These are phyloP conservation scores for Neelides sp. DNA, from an alignment of 1,140 invertebrate genomes.

Conservation along the genomic window DNA sequence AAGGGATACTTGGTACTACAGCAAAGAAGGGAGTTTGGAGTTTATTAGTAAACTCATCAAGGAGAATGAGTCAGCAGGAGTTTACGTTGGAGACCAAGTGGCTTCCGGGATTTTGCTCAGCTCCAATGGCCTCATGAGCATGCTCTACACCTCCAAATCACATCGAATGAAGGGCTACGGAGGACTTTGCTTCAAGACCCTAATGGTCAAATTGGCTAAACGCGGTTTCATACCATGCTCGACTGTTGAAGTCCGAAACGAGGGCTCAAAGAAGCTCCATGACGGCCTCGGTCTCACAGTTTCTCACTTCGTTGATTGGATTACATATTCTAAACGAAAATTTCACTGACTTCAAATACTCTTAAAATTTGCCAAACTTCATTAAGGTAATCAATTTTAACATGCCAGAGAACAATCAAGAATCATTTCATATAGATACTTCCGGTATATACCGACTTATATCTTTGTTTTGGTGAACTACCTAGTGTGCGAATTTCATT, in stretches of 20 bases:
- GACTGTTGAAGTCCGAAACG: conserved; percentile 14
- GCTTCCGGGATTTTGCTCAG: conserved; percentile 5
- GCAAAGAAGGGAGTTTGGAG: background rate
- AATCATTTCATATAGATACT: no score
- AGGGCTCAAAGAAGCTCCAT: conserved; percentile 13
- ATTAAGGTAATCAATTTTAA: no score
- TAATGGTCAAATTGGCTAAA: conserved; percentile 6
- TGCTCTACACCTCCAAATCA: conserved; percentile 6
- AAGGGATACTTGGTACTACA: conserved; percentile 5
- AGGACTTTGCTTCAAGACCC: conserved; percentile 11
- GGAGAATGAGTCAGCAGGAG: conserved; percentile 16
- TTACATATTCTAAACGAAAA: no score
- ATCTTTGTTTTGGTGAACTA: no score
- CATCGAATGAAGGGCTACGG: conserved; percentile 5
- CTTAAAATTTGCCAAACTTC: no score
- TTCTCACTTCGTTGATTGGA: conserved; percentile 7
- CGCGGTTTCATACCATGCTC: conserved; percentile 12
- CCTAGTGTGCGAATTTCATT: no score
- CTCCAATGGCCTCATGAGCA: conserved; percentile 4
- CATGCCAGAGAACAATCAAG: no score
- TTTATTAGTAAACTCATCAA: background rate
- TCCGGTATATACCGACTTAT: no score
- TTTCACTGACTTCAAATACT: no score
- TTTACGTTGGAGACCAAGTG: background rate
- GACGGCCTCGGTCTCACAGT: conserved; percentile 12